These are phyloP conservation scores for Amphiura filiformis DNA, from an alignment of 35 echinoderm and acorn worm genomes.

Conservation along the genomic window DNA sequence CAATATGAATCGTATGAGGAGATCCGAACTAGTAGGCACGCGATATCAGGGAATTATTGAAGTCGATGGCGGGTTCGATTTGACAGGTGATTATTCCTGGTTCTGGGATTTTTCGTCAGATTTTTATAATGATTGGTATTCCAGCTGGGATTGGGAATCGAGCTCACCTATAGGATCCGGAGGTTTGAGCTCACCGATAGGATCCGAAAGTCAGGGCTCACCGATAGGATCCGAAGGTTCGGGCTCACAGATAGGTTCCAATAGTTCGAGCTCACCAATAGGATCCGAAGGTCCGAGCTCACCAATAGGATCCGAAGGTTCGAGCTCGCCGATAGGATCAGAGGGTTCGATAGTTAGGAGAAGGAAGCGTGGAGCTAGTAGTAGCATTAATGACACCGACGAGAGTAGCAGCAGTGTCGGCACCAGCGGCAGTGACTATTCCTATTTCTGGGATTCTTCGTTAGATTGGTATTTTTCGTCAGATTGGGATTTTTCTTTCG, in stretches of 20 bases:
- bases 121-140: slow-evolving; percentile 30
- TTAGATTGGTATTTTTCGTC: slow-evolving; percentile 3
- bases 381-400: neutral
- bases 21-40: slow-evolving; percentile 28
- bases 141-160: neutral
- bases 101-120: slow-evolving; percentile 59
- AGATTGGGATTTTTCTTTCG: slow-evolving; percentile 15
- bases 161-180: neutral
- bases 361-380: too few species aligned
- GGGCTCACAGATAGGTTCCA: neutral
- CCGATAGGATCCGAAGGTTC: neutral
- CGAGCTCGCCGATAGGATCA: neutral
- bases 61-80: slow-evolving; percentile 63
- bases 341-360: neutral
- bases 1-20: too few species aligned
- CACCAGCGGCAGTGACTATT: neutral
- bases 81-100: slow-evolving; percentile 53
- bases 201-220: neutral
- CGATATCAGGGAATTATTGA: slow-evolving; percentile 53
- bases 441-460: neutral
- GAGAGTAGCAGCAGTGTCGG: neutral
- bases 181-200: neutral
- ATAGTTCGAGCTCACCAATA: neutral
- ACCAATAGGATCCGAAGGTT: neutral
- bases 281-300: neutral